Evolutionary conservation across 1,140 invertebrate species (phyloP).

Genomic region (Mya arenaria): DNA sequence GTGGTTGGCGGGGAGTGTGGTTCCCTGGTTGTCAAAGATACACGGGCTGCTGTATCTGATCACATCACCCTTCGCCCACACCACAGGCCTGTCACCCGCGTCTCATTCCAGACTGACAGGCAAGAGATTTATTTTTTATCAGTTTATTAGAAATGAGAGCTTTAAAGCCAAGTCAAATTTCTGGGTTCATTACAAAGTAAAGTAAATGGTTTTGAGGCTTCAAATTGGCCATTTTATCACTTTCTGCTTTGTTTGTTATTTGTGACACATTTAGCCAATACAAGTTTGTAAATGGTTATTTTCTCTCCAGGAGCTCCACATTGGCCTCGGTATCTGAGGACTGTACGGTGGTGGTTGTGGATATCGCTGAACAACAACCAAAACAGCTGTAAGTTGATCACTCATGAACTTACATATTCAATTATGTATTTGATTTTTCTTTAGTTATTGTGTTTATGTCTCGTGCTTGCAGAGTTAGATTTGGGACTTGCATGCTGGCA

Average conservation of each 20-base stretch:
- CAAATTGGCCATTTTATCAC: too few relatives aligned
- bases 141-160: too few relatives aligned
- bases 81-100: slow-evolving; percentile 21
- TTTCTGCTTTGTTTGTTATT: not conserved
- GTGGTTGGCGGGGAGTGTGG: slow-evolving; percentile 37
- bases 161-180: too few relatives aligned
- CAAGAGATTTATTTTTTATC: not conserved
- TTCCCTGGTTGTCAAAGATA: slow-evolving; percentile 42
- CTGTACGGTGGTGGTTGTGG: slow-evolving; percentile 36
- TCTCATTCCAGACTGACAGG: slow-evolving; percentile 30
- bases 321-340: slow-evolving; percentile 44
- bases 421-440: too few relatives aligned
- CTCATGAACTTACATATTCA: too few relatives aligned
- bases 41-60: slow-evolving; percentile 47
- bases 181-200: too few relatives aligned
- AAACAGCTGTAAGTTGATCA: slow-evolving; percentile 49
- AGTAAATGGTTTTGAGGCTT: too few relatives aligned
- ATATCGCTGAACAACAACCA: slow-evolving; percentile 21
- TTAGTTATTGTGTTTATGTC: too few relatives aligned
- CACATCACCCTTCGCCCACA: slow-evolving; percentile 19
- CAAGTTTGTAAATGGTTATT: not conserved
- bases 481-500: too few relatives aligned
- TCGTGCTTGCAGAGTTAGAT: too few relatives aligned
- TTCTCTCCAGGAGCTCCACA: slow-evolving; percentile 4
- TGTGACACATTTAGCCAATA: not conserved